Percentiles rank a stretch among this genome's conserved stretches.
These are phyloP conservation scores for Caranx ignobilis DNA, from an alignment of 2,113 vertebrate genomes.

Conservation along the genomic window DNA sequence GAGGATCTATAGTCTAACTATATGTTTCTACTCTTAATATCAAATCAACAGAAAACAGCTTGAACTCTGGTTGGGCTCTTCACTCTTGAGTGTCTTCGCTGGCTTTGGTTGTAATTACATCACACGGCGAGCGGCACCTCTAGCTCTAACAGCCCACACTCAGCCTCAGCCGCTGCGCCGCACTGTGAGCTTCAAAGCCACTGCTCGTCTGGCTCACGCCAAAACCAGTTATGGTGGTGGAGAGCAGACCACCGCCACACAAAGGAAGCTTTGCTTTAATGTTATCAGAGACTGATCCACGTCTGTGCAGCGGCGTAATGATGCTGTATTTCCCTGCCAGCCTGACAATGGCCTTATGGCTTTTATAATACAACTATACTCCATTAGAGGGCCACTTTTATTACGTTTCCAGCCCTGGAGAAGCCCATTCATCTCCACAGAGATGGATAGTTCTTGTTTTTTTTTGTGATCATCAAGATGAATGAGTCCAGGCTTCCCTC, in stretches of 20 bases:
- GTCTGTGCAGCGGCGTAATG: slow-evolving; percentile 66
- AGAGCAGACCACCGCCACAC: slow-evolving; percentile 87
- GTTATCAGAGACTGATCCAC: slow-evolving; percentile 88
- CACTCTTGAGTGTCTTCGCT: no score
- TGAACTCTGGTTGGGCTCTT: no score
- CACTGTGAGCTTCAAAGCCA: slow-evolving; percentile 86
- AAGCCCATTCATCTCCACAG: slow-evolving; percentile 65
- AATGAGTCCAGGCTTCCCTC: slow-evolving; percentile 56
- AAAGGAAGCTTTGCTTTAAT: slow-evolving; percentile 89
- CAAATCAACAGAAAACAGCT: not conserved
- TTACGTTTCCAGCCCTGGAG: slow-evolving; percentile 73
- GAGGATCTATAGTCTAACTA: not conserved
- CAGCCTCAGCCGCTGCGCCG: slow-evolving; percentile 58
- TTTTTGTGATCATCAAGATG: slow-evolving; percentile 63
- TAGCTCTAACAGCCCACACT: slow-evolving; percentile 54
- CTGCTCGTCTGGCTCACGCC: slow-evolving; percentile 89
- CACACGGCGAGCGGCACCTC: slow-evolving; percentile 32
- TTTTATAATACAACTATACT: slow-evolving; percentile 71
- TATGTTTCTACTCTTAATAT: not conserved
- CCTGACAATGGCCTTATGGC: slow-evolving; percentile 66
- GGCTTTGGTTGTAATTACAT: slow-evolving; percentile 35
- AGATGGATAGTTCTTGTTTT: slow-evolving; percentile 67
- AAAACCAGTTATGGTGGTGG: slow-evolving; percentile 87
- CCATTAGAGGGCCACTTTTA: slow-evolving; percentile 74
- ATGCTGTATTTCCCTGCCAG: slow-evolving; percentile 53